Conservation (phyloP, 2,888 invertebrate species). For the Oeneis ivallda region DNA sequence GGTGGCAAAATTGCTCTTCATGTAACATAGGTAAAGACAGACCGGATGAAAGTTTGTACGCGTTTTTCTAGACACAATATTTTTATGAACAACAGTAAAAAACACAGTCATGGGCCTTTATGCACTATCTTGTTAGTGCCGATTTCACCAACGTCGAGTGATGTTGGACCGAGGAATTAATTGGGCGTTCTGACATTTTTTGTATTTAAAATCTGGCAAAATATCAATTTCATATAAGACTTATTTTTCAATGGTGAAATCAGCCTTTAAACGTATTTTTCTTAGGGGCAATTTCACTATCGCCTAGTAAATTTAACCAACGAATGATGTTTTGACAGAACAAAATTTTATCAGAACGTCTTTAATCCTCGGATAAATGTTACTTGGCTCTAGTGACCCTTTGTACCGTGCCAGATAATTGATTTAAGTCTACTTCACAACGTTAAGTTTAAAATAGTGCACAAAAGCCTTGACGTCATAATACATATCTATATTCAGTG, state of each 20-base stretch:
- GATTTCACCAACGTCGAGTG: no score
- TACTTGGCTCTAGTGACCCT: neutral
- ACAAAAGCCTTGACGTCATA: neutral
- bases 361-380: no score
- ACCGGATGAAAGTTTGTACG: neutral
- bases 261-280: no score
- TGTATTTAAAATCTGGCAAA: no score
- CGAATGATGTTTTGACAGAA: no score
- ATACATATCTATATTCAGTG: neutral
- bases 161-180: no score
- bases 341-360: no score
- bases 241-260: no score
- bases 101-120: neutral
- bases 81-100: neutral
- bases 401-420: neutral
- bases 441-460: neutral
- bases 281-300: no score
- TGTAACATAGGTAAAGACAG: neutral
- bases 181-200: no score
- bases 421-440: neutral
- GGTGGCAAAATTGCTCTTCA: neutral
- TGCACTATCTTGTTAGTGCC: neutral
- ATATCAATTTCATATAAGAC: no score
- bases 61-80: neutral
- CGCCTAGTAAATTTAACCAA: no score